A percentile compares a stretch with the other conserved stretches of the same genome.
Evolutionary conservation across 2,113 vertebrate species (phyloP).

Genomic region (Pterocles gutturalis): DNA sequence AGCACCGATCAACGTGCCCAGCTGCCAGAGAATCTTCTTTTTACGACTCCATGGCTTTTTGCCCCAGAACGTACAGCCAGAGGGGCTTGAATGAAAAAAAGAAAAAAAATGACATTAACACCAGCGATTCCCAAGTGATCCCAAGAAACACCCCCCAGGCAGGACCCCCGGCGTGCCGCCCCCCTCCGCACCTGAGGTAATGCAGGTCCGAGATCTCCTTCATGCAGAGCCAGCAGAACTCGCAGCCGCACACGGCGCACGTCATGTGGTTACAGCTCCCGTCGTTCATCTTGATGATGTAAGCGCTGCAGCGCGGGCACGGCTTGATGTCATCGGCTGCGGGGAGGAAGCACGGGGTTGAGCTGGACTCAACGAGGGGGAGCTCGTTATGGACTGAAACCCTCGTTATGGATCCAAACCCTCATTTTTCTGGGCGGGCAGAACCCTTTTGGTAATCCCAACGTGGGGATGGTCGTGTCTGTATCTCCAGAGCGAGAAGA

Average conservation of each 20-base stretch:
- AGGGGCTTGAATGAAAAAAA: slow-evolving; percentile 81
- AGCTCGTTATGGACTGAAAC: fast-evolving
- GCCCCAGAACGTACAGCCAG: slow-evolving; percentile 98
- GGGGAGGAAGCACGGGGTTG: background rate
- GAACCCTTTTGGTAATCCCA: fast-evolving
- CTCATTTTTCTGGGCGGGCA: fast-evolving
- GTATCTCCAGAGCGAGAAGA: background rate
- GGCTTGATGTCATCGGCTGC: slow-evolving; percentile 97
- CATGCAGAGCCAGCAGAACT: slow-evolving; percentile 99
- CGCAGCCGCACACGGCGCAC: slow-evolving; percentile 96
- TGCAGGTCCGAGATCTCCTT: slow-evolving; percentile 99
- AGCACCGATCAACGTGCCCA: slow-evolving; percentile 96
- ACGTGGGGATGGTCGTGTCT: fast-evolving
- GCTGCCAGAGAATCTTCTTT: slow-evolving; percentile 99
- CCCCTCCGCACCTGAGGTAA: slow-evolving; percentile 92
- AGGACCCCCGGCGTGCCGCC: background rate
- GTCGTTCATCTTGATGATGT: slow-evolving; percentile 99
- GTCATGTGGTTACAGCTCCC: slow-evolving; percentile 99
- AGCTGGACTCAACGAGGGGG: background rate
- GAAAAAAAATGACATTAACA: background rate
- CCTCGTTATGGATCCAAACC: fast-evolving
- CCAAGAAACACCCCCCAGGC: background rate
- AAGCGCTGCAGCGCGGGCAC: slow-evolving; percentile 94
- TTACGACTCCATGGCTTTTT: slow-evolving; percentile 99
- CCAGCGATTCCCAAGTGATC: background rate